phyloP scores from a whole-genome alignment of 1,140 invertebrate genomes.

The Camponotus vicinus region DNA sequence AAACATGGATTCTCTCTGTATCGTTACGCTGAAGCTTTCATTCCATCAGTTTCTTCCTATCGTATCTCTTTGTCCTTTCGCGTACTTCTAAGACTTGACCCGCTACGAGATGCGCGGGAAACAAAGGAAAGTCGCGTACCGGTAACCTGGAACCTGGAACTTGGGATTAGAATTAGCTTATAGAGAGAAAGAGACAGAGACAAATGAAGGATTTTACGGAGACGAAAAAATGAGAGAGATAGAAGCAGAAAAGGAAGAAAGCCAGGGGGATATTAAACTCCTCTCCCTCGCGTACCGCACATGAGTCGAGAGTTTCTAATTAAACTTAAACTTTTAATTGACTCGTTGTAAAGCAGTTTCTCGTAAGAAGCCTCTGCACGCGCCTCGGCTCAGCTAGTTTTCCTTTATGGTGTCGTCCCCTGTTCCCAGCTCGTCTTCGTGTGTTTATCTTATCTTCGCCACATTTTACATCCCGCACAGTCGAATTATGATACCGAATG shows the following conservation, averaged over 20 bases:
- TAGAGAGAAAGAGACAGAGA: neutral
- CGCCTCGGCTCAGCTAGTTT: slow-evolving; percentile 29
- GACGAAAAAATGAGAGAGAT: slow-evolving; percentile 3
- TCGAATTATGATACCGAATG: slow-evolving; percentile 12
- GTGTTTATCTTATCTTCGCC: neutral
- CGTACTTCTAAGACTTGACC: slow-evolving; percentile 29
- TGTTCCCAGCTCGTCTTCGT: neutral
- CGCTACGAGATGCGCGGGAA: slow-evolving; percentile 5
- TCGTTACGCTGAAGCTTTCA: slow-evolving; percentile 24
- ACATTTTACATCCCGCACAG: neutral
- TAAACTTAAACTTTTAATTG: slow-evolving; percentile 87
- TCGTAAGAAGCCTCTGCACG: slow-evolving; percentile 75
- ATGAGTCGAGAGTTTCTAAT: slow-evolving; percentile 83
- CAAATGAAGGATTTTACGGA: neutral
- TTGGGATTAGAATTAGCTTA: slow-evolving; percentile 2
- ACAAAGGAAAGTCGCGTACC: slow-evolving; percentile 11
- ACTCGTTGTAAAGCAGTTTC: slow-evolving; percentile 83
- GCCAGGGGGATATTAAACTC: slow-evolving; percentile 23
- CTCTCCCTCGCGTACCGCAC: slow-evolving; percentile 55
- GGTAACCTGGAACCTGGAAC: slow-evolving; percentile 30
- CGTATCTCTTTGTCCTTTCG: slow-evolving; percentile 10
- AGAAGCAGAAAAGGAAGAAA: neutral
- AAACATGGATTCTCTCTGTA: neutral
- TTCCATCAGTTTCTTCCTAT: slow-evolving; percentile 31
- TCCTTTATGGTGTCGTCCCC: slow-evolving; percentile 53